Evolutionary conservation across 2,113 vertebrate species (phyloP), one percentile per base, ranked within the genome.

Genomic region (Chionomys nivalis): DNA sequence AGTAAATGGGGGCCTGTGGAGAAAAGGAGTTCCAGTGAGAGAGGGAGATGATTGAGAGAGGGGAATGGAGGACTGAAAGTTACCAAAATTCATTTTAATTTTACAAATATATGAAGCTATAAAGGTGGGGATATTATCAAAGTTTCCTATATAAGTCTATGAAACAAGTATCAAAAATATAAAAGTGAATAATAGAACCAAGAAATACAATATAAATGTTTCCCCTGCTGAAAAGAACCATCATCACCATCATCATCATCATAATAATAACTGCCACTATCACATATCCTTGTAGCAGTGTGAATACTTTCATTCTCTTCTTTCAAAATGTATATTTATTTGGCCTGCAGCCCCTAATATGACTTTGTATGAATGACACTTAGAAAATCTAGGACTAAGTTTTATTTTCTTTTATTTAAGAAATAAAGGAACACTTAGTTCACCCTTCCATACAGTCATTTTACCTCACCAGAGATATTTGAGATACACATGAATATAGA

Each of bases 381-480:
- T 82, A 12, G 10, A 88, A 52, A 89, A 82, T 26, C 58, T 7
- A 95, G 21, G 3, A 55, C 49, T 87, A 31, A 88, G 24, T 17
- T 86, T 1, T n/a, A 52, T 75, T 81, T 73, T 93, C 26, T 94
- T 75, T 88, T 90, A 31, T 21, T 90, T 49, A 7, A 70, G 63
- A 75, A 70, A 68, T 52, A 89, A 42, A 90, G n/a, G 33, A 58
- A 5, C 28, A n/a, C 1, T 42, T 55, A 28, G 14, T 61, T 3
- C 19, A 73, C 7, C n/a, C 36, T 79, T 36, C 36, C 28, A 61
- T 58, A 65, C 47, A 61, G 10, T 2, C n/a, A 28, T 13, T 66
- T 72, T 33, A 39, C 86, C 70, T 89, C 81, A n/a, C 87, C 23
- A 87, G 86, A 93, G 7, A 49, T 73, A 86, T 75, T 70, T 93